Base-by-base conservation (phyloP, 2,113 vertebrate species). In the Orcinus orca region DNA sequence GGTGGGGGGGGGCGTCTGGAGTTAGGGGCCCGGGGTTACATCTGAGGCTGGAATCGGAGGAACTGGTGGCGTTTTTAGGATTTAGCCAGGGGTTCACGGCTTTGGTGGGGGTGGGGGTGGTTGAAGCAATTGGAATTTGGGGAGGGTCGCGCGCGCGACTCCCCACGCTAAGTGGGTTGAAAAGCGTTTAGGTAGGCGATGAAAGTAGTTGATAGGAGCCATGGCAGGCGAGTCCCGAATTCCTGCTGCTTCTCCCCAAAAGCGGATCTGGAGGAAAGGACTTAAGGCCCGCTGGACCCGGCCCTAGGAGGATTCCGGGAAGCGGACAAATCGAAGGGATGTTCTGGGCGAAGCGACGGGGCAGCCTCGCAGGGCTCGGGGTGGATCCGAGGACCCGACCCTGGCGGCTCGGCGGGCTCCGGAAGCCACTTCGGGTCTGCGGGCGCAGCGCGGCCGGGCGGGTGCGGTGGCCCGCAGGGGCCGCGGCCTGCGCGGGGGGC, bases 121-220 rank as follows among this genome's bases (percentile, higher is more conserved):
- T 77, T 50, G 68, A 86, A 31, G 77, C 77, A 88, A 15, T 14
- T 79, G 84, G 62, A 60, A 96, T 95, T 88, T 90, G 81, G 68
- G 90, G 63, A 86, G 55, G 86, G 92, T 93, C 38, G 33, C 3
- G 41, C 33, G 60, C 60, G 55, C 6, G 31, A 31, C 29, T 91
- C 63, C 65, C 47, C 73, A 60, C 38, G 15, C 41, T 31, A 33
- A 21, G 55, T 38, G 91, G 68, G 71, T 77, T 41, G 70, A 76
- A 62, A 93, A 76, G 58, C 95, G n/a, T 80, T 80, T 73, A 80
- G 14, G n/a, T 31, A 53, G 79, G 80, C 47, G 5, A 58, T n/a
- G 18, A 65, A 93, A 97, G 77, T 93, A 86, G 90, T 91, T 86
- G 90, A 70, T 65, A 15, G 18, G 11, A 89, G 38, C 13, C 68